phyloP scores from a whole-genome alignment of 53 echinoderm and acorn worm genomes.

The Mesocentrotus franciscanus region DNA sequence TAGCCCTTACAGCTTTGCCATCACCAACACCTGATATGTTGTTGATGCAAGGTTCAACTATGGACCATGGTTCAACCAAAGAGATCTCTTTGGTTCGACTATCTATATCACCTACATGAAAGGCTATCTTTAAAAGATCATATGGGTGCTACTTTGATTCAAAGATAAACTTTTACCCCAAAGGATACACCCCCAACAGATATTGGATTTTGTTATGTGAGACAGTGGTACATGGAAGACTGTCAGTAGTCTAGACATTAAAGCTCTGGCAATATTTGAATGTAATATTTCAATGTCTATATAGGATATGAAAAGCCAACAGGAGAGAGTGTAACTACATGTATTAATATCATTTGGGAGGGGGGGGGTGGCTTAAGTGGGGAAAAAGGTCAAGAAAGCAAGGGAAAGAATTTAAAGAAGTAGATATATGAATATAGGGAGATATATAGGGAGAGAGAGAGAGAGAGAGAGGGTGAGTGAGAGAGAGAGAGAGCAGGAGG shows the following conservation, averaged over 20 bases:
- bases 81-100: too few relatives aligned
- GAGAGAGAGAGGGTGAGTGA: background rate
- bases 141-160: background rate
- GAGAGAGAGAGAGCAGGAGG: background rate
- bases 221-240: background rate
- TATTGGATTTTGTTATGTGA: background rate
- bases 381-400: background rate
- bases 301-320: too few relatives aligned
- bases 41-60: conserved; percentile 24
- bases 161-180: background rate
- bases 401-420: background rate
- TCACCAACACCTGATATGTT: background rate
- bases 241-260: background rate
- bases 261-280: background rate
- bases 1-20: background rate
- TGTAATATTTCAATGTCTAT: background rate
- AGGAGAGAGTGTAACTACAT: too few relatives aligned
- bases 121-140: background rate
- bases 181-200: background rate
- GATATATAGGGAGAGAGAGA: background rate
- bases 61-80: background rate
- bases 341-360: too few relatives aligned
- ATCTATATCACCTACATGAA: background rate
- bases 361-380: too few relatives aligned
- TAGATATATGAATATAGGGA: too few relatives aligned